Percentiles rank a stretch among this genome's conserved stretches.
Evolutionary conservation across 2,888 invertebrate genomes (phyloP).

Genomic region (Thelaira solivaga): DNA sequence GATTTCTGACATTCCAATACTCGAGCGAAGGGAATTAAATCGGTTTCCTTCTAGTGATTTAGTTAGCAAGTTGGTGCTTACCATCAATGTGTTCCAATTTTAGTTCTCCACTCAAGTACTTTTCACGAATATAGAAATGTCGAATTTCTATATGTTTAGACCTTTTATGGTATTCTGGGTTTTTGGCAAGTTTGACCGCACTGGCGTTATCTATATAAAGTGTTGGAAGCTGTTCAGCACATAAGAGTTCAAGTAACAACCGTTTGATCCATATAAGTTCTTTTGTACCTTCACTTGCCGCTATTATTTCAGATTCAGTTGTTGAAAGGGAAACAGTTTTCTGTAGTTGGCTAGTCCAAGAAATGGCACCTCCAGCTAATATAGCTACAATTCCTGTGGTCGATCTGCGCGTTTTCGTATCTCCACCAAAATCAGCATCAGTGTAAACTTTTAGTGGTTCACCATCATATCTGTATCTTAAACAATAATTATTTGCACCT

Average conservation of each 20-base stretch:
- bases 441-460: not conserved
- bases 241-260: not conserved
- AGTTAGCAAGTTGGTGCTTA: no score
- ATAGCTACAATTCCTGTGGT: not conserved
- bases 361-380: not conserved
- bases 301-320: not conserved
- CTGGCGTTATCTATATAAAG: conserved; percentile 18
- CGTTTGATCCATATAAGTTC: conserved; percentile 1
- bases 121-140: conserved; percentile 20
- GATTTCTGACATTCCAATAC: no score
- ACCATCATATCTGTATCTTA: not conserved
- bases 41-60: no score
- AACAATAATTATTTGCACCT: not conserved
- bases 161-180: conserved; percentile 19
- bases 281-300: not conserved
- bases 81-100: no score
- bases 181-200: conserved; percentile 17
- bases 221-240: not conserved
- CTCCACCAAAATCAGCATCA: not conserved
- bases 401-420: not conserved
- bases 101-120: no score
- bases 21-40: no score
- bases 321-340: not conserved
- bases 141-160: conserved; percentile 18
- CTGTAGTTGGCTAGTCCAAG: not conserved